Percentiles rank a stretch among this genome's conserved stretches.
Conservation (phyloP, 2,888 invertebrate species). For the Torymus texanus region DNA sequence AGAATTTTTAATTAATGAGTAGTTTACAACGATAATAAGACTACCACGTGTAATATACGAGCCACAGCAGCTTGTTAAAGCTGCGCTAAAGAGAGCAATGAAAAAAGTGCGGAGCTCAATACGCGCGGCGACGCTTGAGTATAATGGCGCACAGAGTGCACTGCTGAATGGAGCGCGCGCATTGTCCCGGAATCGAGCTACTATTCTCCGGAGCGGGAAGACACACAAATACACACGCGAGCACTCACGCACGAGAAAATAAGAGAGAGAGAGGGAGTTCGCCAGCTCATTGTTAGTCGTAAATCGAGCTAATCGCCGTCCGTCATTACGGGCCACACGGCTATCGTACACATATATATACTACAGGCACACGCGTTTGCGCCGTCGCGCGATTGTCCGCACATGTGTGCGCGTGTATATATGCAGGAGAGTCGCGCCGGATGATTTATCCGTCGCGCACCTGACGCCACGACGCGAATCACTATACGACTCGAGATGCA, state of each 20-base stretch:
- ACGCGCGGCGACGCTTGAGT: too few species aligned
- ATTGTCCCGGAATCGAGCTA: slow-evolving; percentile 5
- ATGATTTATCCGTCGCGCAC: slow-evolving; percentile 49
- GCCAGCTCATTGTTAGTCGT: slow-evolving; percentile 45
- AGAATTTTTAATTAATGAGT: too few species aligned
- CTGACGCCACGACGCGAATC: slow-evolving; percentile 25
- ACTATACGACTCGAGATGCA: slow-evolving; percentile 24
- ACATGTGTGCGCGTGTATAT: background rate
- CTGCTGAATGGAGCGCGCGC: slow-evolving; percentile 12
- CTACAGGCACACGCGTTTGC: background rate
- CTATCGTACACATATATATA: background rate
- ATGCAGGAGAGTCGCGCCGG: background rate
- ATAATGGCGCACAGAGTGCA: slow-evolving; percentile 3
- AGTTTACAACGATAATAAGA: too few species aligned
- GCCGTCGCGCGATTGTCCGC: slow-evolving; percentile 12
- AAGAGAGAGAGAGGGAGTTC: background rate
- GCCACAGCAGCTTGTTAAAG: too few species aligned
- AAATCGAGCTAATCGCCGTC: slow-evolving; percentile 50
- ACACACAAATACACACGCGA: background rate
- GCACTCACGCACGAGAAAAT: background rate
- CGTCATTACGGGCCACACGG: slow-evolving; percentile 8
- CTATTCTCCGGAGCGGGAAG: background rate
- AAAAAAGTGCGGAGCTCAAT: too few species aligned
- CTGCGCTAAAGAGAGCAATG: too few species aligned
- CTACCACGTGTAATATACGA: too few species aligned